Conservation (phyloP, 1,140 invertebrate species). For the Formica selysi region DNA sequence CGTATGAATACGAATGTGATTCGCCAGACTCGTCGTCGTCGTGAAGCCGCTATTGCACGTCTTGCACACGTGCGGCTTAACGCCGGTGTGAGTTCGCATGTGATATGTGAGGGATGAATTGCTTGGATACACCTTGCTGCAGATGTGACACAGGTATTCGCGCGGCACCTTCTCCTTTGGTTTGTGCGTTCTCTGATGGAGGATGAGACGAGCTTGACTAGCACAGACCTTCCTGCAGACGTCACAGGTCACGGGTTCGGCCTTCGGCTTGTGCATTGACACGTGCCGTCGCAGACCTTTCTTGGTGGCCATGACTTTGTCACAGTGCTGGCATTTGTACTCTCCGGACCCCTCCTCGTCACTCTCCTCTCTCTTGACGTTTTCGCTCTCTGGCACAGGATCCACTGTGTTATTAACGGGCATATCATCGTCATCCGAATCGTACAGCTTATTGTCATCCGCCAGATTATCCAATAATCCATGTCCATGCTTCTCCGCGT, state of each 20-base stretch:
- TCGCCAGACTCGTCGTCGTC: conserved; percentile 84
- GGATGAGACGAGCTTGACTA: conserved; percentile 82
- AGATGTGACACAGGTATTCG: conserved; percentile 85
- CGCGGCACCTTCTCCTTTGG: conserved; percentile 84
- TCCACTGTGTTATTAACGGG: conserved; percentile 70
- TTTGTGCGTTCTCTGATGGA: conserved; percentile 85
- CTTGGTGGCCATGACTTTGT: conserved; percentile 84
- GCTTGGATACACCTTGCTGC: conserved; percentile 86
- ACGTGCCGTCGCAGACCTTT: conserved; percentile 84
- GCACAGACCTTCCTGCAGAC: conserved; percentile 85
- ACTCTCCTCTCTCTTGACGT: conserved; percentile 79
- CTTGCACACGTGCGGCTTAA: conserved; percentile 85
- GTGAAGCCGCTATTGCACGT: conserved; percentile 86
- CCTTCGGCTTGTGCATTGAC: conserved; percentile 85
- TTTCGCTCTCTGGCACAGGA: conserved; percentile 74
- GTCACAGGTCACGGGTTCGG: conserved; percentile 84
- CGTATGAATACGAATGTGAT: conserved; percentile 85
- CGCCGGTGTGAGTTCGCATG: conserved; percentile 85
- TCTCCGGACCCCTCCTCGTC: conserved; percentile 80
- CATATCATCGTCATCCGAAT: conserved; percentile 78
- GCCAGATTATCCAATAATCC: conserved; percentile 81
- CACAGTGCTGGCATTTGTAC: conserved; percentile 84
- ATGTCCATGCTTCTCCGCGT: conserved; percentile 82
- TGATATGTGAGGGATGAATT: conserved; percentile 86
- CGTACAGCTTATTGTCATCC: conserved; percentile 81